A percentile compares a stretch with the other conserved stretches of the same genome.
phyloP scores from a whole-genome alignment of 2,888 invertebrate species.

The Eulithis testata region DNA sequence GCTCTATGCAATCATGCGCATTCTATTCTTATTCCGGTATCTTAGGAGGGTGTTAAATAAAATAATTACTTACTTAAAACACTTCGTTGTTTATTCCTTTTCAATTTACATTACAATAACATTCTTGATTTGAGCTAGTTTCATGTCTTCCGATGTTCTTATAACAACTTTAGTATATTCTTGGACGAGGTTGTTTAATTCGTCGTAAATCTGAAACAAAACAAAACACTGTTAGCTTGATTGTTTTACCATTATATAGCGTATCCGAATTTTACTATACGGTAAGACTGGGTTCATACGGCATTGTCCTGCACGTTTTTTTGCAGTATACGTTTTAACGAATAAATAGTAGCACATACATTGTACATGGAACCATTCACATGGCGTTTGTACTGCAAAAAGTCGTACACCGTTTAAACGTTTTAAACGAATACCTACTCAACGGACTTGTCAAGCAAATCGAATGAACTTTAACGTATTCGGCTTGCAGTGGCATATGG shows the following conservation, averaged over 20 bases:
- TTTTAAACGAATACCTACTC: no score
- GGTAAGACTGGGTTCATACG: no score
- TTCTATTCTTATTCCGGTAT: not conserved
- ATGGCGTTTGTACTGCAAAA: no score
- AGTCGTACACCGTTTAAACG: no score
- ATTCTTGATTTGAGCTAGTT: constrained; percentile 50
- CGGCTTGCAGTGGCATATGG: no score
- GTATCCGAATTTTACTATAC: no score
- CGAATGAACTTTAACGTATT: no score
- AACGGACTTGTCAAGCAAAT: no score
- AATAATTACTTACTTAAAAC: constrained; percentile 34
- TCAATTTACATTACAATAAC: constrained; percentile 40
- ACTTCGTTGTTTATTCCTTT: constrained; percentile 39
- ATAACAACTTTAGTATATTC: constrained; percentile 87
- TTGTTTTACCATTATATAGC: not conserved
- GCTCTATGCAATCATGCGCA: not conserved
- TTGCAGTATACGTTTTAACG: no score
- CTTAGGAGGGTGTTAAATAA: constrained; percentile 17
- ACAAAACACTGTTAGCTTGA: not conserved
- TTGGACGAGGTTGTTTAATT: constrained; percentile 85
- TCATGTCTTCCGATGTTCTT: constrained; percentile 88
- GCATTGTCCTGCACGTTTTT: no score
- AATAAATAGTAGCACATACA: no score
- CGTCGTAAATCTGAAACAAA: constrained; percentile 85
- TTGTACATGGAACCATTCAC: no score